Base-by-base conservation (phyloP, 2,888 invertebrate genomes). In the Pollenia labialis region DNA sequence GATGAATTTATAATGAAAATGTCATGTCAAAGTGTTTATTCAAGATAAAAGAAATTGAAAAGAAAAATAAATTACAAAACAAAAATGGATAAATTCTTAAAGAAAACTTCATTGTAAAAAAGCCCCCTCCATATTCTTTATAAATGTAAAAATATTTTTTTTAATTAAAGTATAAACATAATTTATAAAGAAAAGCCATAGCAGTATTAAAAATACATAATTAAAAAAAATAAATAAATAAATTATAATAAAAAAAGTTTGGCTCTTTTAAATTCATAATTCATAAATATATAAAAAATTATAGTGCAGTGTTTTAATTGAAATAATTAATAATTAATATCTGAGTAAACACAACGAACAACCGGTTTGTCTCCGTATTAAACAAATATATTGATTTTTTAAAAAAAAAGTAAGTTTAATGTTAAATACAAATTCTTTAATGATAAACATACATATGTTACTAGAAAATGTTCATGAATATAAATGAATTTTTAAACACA, bases 1-100 rank as follows among this genome's bases (percentile, higher is more conserved):
- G 72, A 77, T 77, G 69, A 71, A 72, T 66, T 56, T 81, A 42
- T 79, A 62, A 80, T 81, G 71, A 58, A 81, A 58, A 60, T 68
- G 68, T 82, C 68, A 60, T 58, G 32, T 42, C 44, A 76, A 75
- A 60, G 18, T 69, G 75, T 75, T 72, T 75, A 44, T 58, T 68
- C 46, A 40, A 46, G 11, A 74, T 50, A 46, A 81, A 75, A 60
- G 9, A 58, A 75, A 81, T 68, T 46, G 48, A 48, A 64, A 66
- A 32, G 32, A 32, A 40, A 64, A 60, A 66, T 64, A 74, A 74
- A 32, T 81, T 64, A 1, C 18, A 16, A n/a, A 81, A 40, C 16
- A 58, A 46, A 69, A 52, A 18, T 23, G 10, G 52, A 69, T 58
- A 32, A 62, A 62, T 60, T 32, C 46, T 46, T 56, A 12, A 18